These are phyloP conservation scores for Perdita meconis DNA, from an alignment of 2,888 invertebrate genomes.

Conservation along the genomic window DNA sequence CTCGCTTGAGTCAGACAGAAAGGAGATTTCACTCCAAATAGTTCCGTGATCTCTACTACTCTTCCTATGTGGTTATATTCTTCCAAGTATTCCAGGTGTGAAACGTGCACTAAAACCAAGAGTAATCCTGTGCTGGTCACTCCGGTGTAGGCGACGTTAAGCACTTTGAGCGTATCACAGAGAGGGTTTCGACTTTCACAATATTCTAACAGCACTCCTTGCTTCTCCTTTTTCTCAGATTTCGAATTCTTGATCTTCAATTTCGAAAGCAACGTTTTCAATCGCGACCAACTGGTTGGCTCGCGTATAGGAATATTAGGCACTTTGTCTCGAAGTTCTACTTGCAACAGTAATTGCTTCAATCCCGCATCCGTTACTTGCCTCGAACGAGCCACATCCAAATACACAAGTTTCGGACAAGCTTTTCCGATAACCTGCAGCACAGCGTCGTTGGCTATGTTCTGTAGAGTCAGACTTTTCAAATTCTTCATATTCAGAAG, in stretches of 20 bases:
- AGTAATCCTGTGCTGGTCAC: constrained; percentile 83
- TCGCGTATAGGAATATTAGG: constrained; percentile 62
- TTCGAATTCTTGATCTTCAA: constrained; percentile 69
- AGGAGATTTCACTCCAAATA: constrained; percentile 74
- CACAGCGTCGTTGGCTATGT: constrained; percentile 83
- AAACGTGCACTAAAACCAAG: constrained; percentile 81
- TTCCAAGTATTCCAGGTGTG: constrained; percentile 82
- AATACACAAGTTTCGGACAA: constrained; percentile 80
- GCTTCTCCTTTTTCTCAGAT: constrained; percentile 72
- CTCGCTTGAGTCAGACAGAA: constrained; percentile 81
- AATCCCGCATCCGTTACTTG: constrained; percentile 84
- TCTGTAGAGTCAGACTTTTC: constrained; percentile 81
- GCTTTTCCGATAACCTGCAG: constrained; percentile 82
- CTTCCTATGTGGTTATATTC: constrained; percentile 83
- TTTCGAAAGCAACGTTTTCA: constrained; percentile 77
- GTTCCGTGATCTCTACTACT: constrained; percentile 82
- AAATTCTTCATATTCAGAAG: constrained; percentile 81
- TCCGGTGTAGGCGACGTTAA: constrained; percentile 83
- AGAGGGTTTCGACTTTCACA: constrained; percentile 81
- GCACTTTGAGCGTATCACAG: constrained; percentile 81
- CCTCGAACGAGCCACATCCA: constrained; percentile 83
- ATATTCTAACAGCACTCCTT: constrained; percentile 80
- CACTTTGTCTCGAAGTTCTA: constrained; percentile 81
- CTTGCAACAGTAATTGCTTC: constrained; percentile 81
- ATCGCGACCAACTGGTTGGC: constrained; percentile 78